Base-by-base conservation (phyloP, 2,797 vertebrate genomes). In the Adelosebastes latens region DNA sequence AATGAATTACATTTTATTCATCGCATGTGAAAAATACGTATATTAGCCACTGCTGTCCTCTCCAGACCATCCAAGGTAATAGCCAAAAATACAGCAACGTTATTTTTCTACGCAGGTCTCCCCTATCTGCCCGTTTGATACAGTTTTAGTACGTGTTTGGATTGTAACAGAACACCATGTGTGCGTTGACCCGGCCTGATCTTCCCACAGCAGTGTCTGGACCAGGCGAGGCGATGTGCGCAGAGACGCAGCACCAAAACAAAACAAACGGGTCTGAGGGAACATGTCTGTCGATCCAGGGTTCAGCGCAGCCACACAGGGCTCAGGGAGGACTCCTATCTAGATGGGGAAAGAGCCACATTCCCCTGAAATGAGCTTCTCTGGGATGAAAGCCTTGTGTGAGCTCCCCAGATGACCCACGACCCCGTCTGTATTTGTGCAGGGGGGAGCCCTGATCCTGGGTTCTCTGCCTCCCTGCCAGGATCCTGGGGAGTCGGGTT, bases 291-390 rank as follows among this genome's bases (percentile, higher is more conserved):
- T 90, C 75, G 86, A 93, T 92, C 89, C 87, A 74, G 90, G 82
- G 88, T 93, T 94, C 89, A 93, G 86, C 8, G 6, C 79, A 85
- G 84, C 93, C 89, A 90, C 92, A 89, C 74, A 77, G 91, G 84
- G 83, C 88, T 90, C 87, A 84, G 49, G 77, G 78, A 88, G 89
- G 85, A 87, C 89, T 90, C 88, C 90, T 94, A 91, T 94, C 90
- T 92, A 87, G 93, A 94, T 93, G 89, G 91, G 93, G 90, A 92
- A 89, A 89, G 92, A 91, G 81, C 82, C 85, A 72, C 95, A 95
- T 95, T 95, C 94, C 93, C 94, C 82, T 92, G 89, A 94, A 95
- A 95, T 95, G 92, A 94, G 93, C 92, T 94, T 93, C 92, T 92
- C 84, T 76, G 76, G 94, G 94, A 96, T 95, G 93, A 96, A 96